phyloP scores from a whole-genome alignment of 2,888 invertebrate genomes.

The Carcina quercana region DNA sequence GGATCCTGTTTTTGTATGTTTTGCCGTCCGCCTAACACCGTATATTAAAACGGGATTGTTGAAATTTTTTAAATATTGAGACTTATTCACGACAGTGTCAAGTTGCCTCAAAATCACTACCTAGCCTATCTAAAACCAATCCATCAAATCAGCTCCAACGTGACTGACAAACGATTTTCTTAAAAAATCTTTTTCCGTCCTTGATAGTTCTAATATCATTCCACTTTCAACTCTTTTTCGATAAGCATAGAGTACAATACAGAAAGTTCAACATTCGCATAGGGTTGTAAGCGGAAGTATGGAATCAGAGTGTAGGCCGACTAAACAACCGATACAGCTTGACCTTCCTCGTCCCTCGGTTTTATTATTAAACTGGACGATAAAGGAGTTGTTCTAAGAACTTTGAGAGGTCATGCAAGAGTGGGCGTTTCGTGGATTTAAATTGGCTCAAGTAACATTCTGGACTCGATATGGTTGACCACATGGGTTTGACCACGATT shows the following conservation, averaged over 20 bases:
- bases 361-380: slow-evolving; percentile 22
- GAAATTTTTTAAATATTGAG: too few relatives aligned
- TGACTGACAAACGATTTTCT: slow-evolving; percentile 19
- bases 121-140: slow-evolving; percentile 2
- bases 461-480: too few relatives aligned
- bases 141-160: background rate
- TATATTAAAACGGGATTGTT: too few relatives aligned
- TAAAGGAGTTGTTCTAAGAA: slow-evolving; percentile 24
- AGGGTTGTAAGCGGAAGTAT: slow-evolving; percentile 64
- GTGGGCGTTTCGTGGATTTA: slow-evolving; percentile 44
- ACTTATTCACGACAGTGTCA: too few relatives aligned
- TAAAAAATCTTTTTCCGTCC: slow-evolving; percentile 22
- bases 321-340: slow-evolving; percentile 40
- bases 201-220: slow-evolving; percentile 15
- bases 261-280: slow-evolving; percentile 25
- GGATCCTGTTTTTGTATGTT: too few relatives aligned
- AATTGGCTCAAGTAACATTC: slow-evolving; percentile 67
- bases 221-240: slow-evolving; percentile 8
- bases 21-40: too few relatives aligned
- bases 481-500: slow-evolving; percentile 37
- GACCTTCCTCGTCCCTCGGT: slow-evolving; percentile 32
- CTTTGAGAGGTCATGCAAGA: slow-evolving; percentile 35
- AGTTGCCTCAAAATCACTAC: background rate
- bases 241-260: slow-evolving; percentile 32
- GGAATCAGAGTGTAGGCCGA: slow-evolving; percentile 60